Percentiles rank a stretch among this genome's conserved stretches.
phyloP scores from a whole-genome alignment of 1,140 invertebrate species.

The Solen grandis region DNA sequence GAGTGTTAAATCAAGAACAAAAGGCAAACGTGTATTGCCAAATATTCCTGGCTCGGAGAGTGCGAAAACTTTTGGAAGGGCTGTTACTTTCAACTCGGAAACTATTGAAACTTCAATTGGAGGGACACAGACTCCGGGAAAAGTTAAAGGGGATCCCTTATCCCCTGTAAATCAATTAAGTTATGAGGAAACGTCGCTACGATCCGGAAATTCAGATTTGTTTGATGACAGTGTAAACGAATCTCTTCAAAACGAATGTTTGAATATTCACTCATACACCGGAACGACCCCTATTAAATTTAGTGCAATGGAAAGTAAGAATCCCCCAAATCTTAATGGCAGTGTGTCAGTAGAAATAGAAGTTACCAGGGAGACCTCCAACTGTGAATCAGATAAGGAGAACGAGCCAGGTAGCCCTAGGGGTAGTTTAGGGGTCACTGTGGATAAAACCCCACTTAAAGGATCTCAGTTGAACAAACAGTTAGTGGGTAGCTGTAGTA shows the following conservation, averaged over 20 bases:
- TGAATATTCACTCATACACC: not conserved
- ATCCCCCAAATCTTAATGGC: conserved; percentile 4
- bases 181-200: conserved; percentile 46
- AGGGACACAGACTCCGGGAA: conserved; percentile 72
- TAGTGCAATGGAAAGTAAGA: not conserved
- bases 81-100: conserved; percentile 73
- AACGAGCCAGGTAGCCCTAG: conserved; percentile 5
- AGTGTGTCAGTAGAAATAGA: conserved; percentile 40
- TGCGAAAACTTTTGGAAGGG: conserved; percentile 21
- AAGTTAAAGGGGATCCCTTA: conserved; percentile 69
- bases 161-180: conserved; percentile 47
- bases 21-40: conserved; percentile 43
- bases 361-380: conserved; percentile 5
- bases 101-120: conserved; percentile 78
- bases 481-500: not conserved
- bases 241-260: not conserved
- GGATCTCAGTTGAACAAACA: conserved; percentile 8
- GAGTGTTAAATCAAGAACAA: conserved; percentile 10
- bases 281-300: not conserved
- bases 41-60: conserved; percentile 30
- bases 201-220: conserved; percentile 30
- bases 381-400: conserved; percentile 45
- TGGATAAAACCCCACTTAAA: conserved; percentile 19
- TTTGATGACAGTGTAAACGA: conserved; percentile 5
- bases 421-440: not conserved